These are phyloP conservation scores for Caenorhabditis drosophilae DNA, from an alignment of 2,888 invertebrate species.

Conservation along the genomic window DNA sequence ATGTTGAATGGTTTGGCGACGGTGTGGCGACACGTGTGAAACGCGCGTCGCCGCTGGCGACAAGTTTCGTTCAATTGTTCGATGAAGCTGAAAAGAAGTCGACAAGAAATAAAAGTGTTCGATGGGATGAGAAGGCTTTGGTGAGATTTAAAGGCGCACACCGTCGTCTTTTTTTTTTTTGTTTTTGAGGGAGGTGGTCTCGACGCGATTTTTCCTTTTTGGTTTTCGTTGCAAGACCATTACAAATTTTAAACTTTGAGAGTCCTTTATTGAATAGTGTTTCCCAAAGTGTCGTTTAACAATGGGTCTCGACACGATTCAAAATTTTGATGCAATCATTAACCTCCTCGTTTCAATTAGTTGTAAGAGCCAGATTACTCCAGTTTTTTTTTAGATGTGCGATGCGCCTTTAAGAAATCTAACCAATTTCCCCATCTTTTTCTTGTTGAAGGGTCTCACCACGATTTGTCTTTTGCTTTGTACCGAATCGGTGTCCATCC, in stretches of 20 bases:
- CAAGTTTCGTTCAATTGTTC: slow-evolving; percentile 26
- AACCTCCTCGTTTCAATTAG: no score
- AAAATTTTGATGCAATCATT: no score
- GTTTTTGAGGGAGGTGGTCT: neutral
- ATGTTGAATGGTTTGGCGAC: no score
- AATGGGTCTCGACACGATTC: neutral
- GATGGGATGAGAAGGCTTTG: slow-evolving; percentile 25
- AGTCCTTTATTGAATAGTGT: neutral
- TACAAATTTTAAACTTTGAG: no score
- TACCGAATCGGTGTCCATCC: no score
- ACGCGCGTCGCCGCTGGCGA: neutral
- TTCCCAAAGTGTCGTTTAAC: neutral
- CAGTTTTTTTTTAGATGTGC: no score
- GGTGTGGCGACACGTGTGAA: no score
- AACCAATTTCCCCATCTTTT: no score
- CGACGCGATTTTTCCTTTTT: neutral
- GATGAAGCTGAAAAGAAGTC: slow-evolving; percentile 26
- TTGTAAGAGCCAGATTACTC: no score
- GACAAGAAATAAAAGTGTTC: slow-evolving; percentile 27
- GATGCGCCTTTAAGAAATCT: no score
- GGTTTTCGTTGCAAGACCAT: neutral
- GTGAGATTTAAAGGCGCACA: slow-evolving; percentile 21
- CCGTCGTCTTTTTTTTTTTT: neutral
- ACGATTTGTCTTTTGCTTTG: no score
- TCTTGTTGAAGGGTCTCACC: no score